Evolutionary conservation across 2,888 invertebrate species (phyloP).

Genomic region (Adelognathus sp.): DNA sequence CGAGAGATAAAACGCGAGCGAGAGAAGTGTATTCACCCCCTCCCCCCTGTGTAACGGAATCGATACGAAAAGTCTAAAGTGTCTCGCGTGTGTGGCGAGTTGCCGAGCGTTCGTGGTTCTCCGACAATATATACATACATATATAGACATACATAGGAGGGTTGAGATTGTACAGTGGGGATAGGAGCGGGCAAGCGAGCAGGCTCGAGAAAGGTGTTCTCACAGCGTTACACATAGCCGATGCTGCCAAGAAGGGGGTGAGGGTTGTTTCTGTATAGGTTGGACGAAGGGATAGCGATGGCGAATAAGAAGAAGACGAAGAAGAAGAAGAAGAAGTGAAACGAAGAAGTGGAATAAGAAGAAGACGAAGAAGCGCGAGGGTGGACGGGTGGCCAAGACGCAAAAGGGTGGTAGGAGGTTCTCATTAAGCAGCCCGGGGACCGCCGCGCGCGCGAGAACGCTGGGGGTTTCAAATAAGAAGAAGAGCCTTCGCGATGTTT

Average conservation of each 20-base stretch:
- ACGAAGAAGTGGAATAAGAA: slow-evolving; percentile 45
- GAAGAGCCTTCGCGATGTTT: slow-evolving; percentile 48
- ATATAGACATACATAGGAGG: slow-evolving; percentile 55
- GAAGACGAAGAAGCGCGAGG: slow-evolving; percentile 28
- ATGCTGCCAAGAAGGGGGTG: slow-evolving; percentile 30
- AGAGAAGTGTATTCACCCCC: slow-evolving; percentile 62
- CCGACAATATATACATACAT: slow-evolving; percentile 56
- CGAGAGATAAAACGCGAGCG: slow-evolving; percentile 44
- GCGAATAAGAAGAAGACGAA: slow-evolving; percentile 37
- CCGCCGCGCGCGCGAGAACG: no score
- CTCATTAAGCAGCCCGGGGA: slow-evolving; percentile 81
- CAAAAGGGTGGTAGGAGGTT: slow-evolving; percentile 75
- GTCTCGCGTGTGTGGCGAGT: slow-evolving; percentile 77
- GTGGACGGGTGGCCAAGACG: slow-evolving; percentile 55
- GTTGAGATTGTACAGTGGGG: slow-evolving; percentile 59
- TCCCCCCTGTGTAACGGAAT: slow-evolving; percentile 75
- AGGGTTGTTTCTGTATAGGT: slow-evolving; percentile 49
- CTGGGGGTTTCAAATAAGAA: slow-evolving; percentile 68
- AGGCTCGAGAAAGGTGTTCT: slow-evolving; percentile 57
- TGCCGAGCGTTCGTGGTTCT: slow-evolving; percentile 65
- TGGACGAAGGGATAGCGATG: slow-evolving; percentile 33
- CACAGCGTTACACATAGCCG: slow-evolving; percentile 53
- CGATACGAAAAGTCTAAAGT: slow-evolving; percentile 80
- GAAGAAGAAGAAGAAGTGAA: slow-evolving; percentile 37
- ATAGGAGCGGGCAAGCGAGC: slow-evolving; percentile 48